phyloP scores from a whole-genome alignment of 2,113 vertebrate species.

The Chionomys nivalis region DNA sequence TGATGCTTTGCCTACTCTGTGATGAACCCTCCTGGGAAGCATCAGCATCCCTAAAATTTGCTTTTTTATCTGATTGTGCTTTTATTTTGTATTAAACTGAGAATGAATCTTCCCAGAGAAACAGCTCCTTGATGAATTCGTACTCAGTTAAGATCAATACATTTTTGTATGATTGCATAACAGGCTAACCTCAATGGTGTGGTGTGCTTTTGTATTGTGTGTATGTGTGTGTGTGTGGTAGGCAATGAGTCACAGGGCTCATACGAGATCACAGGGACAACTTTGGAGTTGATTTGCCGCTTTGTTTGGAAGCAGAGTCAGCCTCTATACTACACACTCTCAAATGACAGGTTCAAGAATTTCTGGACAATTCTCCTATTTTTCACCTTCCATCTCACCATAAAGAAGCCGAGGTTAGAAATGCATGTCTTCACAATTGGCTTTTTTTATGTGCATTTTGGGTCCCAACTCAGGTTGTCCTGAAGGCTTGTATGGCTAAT shows the following conservation, averaged over 20 bases:
- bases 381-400: background rate
- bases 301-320: background rate
- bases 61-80: background rate
- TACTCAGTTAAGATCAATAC: background rate
- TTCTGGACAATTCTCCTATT: background rate
- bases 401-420: background rate
- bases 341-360: background rate
- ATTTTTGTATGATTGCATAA: background rate
- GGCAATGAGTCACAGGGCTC: background rate
- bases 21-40: background rate
- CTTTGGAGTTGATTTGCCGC: background rate
- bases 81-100: conserved; percentile 39
- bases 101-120: background rate
- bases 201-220: background rate
- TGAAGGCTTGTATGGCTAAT: background rate
- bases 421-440: background rate
- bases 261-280: background rate
- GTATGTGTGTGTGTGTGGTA: background rate
- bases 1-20: background rate
- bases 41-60: conserved; percentile 1
- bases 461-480: background rate
- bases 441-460: background rate
- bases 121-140: background rate
- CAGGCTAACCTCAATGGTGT: background rate
- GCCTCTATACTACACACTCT: background rate